These are phyloP conservation scores for Loriculus beryllinus DNA, from an alignment of 2,797 vertebrate species.

Conservation along the genomic window DNA sequence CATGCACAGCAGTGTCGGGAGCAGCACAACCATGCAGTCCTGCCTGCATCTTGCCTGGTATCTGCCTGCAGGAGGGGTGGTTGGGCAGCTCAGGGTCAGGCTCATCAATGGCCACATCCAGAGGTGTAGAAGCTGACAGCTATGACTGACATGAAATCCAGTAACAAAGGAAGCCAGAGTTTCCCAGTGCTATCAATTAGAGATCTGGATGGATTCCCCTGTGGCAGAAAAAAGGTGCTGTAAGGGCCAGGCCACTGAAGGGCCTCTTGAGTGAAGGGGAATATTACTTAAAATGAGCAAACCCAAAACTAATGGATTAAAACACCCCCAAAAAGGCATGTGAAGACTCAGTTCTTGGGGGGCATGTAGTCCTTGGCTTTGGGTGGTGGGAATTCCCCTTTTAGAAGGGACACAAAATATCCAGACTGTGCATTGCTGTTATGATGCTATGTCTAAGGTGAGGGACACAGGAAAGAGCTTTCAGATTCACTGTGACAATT, in stretches of 20 bases:
- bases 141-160: neutral
- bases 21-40: fast-evolving
- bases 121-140: no score
- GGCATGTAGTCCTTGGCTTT: neutral
- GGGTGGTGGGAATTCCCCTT: neutral
- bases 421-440: neutral
- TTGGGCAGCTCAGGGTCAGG: neutral
- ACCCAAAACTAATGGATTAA: neutral
- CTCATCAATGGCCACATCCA: neutral
- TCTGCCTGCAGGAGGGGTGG: neutral
- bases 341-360: neutral
- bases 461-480: neutral
- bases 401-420: neutral
- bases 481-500: slow-evolving; percentile 18
- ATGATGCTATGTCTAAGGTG: neutral
- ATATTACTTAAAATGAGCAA: neutral
- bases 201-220: fast-evolving
- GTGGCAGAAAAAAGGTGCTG: neutral
- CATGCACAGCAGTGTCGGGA: fast-evolving
- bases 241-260: neutral
- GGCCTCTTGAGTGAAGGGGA: neutral
- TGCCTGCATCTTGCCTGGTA: neutral
- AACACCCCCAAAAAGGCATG: fast-evolving
- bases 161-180: fast-evolving
- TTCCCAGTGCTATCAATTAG: fast-evolving